Evolutionary conservation across 2,888 invertebrate species (phyloP).

Genomic region (Emmelina monodactyla): DNA sequence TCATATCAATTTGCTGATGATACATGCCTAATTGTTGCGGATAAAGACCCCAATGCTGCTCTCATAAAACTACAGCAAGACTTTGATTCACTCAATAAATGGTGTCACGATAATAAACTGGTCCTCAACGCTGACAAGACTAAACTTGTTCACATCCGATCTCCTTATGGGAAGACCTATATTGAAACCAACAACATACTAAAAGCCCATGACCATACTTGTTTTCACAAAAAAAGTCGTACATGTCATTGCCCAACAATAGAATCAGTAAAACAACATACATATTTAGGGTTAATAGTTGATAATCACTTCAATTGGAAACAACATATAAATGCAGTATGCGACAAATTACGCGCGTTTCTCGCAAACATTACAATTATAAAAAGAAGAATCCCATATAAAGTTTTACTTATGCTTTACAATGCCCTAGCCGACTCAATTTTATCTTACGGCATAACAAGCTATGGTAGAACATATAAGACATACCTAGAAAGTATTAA

Average conservation of each 20-base stretch:
- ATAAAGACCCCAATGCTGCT: neutral
- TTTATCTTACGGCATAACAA: conserved; percentile 1
- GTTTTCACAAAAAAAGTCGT: neutral
- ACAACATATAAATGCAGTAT: neutral
- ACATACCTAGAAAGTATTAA: conserved; percentile 1
- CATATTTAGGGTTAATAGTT: conserved; percentile 1
- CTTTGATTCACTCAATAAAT: neutral
- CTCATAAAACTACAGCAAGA: neutral
- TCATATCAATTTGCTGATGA: conserved; percentile 4
- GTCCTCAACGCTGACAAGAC: conserved; percentile 3
- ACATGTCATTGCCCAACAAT: neutral
- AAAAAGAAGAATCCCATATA: neutral
- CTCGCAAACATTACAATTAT: neutral
- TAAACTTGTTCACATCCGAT: conserved; percentile 3
- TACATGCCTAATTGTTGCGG: conserved; percentile 1
- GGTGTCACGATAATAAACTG: conserved; percentile 2
- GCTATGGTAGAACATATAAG: conserved; percentile 4
- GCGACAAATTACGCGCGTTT: conserved; percentile 1
- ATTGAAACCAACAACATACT: no score
- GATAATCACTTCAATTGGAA: conserved; percentile 4
- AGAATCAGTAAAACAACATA: conserved; percentile 2
- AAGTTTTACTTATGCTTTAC: neutral
- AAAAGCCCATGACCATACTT: no score
- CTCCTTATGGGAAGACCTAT: no score
- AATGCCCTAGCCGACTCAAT: conserved; percentile 1